Evolutionary conservation across 1,140 invertebrate genomes (phyloP).

Genomic region (Caerostris extrusa): DNA sequence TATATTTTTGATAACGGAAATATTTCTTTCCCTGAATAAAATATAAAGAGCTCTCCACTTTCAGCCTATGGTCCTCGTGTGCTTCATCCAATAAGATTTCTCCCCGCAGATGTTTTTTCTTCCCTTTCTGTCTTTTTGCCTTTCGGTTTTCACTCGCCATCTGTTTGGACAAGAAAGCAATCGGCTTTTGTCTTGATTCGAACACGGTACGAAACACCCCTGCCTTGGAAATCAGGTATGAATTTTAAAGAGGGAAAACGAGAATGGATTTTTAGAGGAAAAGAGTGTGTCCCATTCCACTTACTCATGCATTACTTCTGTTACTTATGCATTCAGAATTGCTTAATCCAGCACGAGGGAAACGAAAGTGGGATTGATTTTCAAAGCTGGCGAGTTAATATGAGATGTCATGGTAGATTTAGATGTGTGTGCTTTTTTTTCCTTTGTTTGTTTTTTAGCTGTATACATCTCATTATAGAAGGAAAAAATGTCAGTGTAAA

Average conservation of each 20-base stretch:
- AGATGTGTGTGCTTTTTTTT: no score
- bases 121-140: background rate
- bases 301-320: background rate
- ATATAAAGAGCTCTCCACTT: background rate
- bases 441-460: no score
- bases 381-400: background rate
- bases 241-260: slow-evolving; percentile 30
- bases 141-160: background rate
- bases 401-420: background rate
- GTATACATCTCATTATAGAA: no score
- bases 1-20: no score
- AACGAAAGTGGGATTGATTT: background rate
- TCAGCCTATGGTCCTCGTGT: background rate
- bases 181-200: background rate
- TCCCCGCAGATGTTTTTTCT: background rate
- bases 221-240: slow-evolving; percentile 40
- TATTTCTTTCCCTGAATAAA: background rate
- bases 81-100: background rate
- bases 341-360: background rate
- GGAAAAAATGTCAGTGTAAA: no score
- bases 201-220: background rate
- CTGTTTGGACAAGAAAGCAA: slow-evolving; percentile 34
- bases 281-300: background rate
- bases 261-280: background rate
- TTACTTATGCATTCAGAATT: slow-evolving; percentile 36